Evolutionary conservation across 2,113 vertebrate genomes (phyloP).

Genomic region (Cathartes aura): DNA sequence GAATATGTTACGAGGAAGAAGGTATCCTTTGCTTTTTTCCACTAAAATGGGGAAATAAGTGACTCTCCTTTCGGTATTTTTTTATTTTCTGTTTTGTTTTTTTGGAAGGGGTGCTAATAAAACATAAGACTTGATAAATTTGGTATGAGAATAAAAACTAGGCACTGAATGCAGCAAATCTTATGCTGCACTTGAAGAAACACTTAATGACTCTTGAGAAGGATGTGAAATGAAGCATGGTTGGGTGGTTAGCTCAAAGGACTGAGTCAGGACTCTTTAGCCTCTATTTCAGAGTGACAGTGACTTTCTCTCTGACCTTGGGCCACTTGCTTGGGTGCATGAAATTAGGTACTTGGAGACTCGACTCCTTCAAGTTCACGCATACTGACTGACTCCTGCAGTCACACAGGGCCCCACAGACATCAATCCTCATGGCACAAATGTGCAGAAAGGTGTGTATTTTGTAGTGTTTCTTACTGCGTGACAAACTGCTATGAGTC

Average conservation of each 20-base stretch:
- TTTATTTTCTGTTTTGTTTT: not conserved
- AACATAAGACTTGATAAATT: not conserved
- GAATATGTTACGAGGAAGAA: not conserved
- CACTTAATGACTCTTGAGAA: not conserved
- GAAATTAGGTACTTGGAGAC: not conserved
- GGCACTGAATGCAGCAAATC: not conserved
- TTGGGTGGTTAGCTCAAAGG: not conserved
- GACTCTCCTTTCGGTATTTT: not conserved
- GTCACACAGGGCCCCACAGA: not conserved
- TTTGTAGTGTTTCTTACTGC: not conserved
- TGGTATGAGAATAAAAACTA: not conserved
- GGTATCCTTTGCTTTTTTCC: not conserved
- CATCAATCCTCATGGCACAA: fast-evolving
- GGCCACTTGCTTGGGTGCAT: not conserved
- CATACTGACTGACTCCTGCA: not conserved
- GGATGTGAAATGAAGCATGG: not conserved
- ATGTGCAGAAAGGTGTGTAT: not conserved
- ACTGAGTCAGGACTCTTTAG: not conserved
- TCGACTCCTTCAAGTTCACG: fast-evolving
- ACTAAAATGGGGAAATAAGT: not conserved
- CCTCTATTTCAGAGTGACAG: not conserved
- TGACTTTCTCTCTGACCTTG: conserved; percentile 25
- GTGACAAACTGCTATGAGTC: not conserved
- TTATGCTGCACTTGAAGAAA: not conserved
- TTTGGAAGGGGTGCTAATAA: not conserved